Conservation (phyloP, 1,140 invertebrate species). For the Danaus melanippus region DNA sequence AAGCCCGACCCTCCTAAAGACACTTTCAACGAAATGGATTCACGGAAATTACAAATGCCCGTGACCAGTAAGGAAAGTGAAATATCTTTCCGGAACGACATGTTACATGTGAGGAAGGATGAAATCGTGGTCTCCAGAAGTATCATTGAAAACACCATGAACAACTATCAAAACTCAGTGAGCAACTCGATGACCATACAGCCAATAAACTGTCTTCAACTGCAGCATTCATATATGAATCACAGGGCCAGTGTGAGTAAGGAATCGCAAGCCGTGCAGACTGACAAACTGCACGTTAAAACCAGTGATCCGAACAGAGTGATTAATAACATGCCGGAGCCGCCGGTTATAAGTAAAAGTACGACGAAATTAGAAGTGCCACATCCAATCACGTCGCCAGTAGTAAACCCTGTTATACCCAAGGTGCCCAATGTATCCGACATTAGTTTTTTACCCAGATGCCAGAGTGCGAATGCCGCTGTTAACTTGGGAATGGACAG, state of each 20-base stretch:
- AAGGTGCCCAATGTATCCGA: constrained; percentile 59
- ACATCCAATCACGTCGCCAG: constrained; percentile 61
- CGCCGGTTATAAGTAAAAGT: constrained; percentile 52
- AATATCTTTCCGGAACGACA: constrained; percentile 47
- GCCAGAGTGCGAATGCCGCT: constrained; percentile 61
- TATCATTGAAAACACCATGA: constrained; percentile 46
- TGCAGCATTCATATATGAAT: constrained; percentile 51
- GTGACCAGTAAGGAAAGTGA: constrained; percentile 50
- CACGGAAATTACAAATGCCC: constrained; percentile 37
- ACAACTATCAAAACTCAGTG: constrained; percentile 45
- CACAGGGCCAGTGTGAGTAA: constrained; percentile 48
- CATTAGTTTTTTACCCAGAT: constrained; percentile 62
- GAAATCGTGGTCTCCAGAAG: constrained; percentile 53
- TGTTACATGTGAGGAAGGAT: constrained; percentile 46
- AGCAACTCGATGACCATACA: constrained; percentile 61
- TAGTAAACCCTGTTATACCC: constrained; percentile 58
- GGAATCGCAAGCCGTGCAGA: constrained; percentile 60
- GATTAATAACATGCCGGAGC: constrained; percentile 37
- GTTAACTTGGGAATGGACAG: constrained; percentile 56
- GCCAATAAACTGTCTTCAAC: constrained; percentile 47
- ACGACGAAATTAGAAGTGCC: constrained; percentile 62
- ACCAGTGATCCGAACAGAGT: constrained; percentile 41
- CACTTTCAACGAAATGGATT: constrained; percentile 40
- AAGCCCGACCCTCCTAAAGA: constrained; percentile 51
- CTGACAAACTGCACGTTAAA: constrained; percentile 53